Percentiles rank a stretch among this genome's conserved stretches.
Evolutionary conservation across 2,797 vertebrate species (phyloP).

Genomic region (Sebastes taczanowskii): DNA sequence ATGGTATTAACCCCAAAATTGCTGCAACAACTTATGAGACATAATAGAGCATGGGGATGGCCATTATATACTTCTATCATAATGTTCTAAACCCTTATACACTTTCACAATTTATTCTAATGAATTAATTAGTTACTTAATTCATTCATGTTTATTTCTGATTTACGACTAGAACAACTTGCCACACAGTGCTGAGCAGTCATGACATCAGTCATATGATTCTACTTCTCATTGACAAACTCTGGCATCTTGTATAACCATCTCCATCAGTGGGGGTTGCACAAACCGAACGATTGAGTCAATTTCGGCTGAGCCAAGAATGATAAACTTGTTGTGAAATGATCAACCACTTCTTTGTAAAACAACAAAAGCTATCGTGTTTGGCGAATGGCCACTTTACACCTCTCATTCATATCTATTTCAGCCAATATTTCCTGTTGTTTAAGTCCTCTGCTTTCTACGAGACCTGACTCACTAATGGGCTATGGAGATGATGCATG

Average conservation of each 20-base stretch:
- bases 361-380: background rate
- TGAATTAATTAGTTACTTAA: too few relatives aligned
- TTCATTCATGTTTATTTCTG: too few relatives aligned
- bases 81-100: too few relatives aligned
- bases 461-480: background rate
- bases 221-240: background rate
- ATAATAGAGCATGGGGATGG: accelerated
- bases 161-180: too few relatives aligned
- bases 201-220: background rate
- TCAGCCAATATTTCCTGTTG: background rate
- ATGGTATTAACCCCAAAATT: too few relatives aligned
- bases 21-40: too few relatives aligned
- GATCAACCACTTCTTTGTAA: background rate
- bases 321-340: background rate
- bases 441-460: background rate
- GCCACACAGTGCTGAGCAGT: too few relatives aligned
- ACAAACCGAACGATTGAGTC: background rate
- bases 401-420: background rate
- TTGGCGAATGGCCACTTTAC: background rate
- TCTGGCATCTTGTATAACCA: background rate
- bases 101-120: too few relatives aligned
- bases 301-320: background rate
- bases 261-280: background rate
- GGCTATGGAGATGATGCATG: background rate
- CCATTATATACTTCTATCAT: too few relatives aligned